Evolutionary conservation across 2,113 vertebrate genomes (phyloP), one percentile per base, ranked within the genome.

Genomic region (Plecturocebus donacophilus): DNA sequence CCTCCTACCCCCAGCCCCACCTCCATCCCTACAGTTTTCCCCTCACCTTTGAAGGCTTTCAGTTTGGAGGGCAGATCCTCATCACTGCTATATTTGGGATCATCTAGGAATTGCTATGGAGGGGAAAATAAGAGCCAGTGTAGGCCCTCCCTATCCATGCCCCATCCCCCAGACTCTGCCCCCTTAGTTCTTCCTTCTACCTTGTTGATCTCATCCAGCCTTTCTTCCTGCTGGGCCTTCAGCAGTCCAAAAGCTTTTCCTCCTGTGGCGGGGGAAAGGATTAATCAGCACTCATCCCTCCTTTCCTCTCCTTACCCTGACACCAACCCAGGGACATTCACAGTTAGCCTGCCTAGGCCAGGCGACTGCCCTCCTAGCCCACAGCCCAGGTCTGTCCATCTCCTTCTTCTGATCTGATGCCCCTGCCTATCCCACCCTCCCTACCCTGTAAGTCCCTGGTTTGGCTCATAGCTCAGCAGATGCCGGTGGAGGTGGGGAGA

Each of bases 1-100:
- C 19, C 76, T 35, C 58, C 27, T 35, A 5, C 11, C 42, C n/a
- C 80, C 49, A 12, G 30, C 38, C 17, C 64, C 40, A 0, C 5
- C n/a, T 3, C 85, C 6, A 7, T 61, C 77, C 56, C 38, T 40
- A 4, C 7, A 83, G 20, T 25, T 45, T 27, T 1, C 87, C 42
- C 84, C 98, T 99, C 80, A 99, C 99, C 97, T 98, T 99, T 99
- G 97, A 99, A 99, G 88, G 97, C 91, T 87, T 99, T 99, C 94
- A 99, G 98, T 93, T 99, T 99, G 82, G 96, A 97, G 23, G 93
- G 91, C 35, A 99, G 98, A 42, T 99, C 99, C 97, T 99, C 98
- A 80, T 99, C 99, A 12, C 97, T 98, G 97, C 94, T 98, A 97
- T 99, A 99, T 92, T 99, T 98, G 20, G 99, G 98, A 87, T 99